phyloP scores from a whole-genome alignment of 2,797 vertebrate species.

The Silurus lanzhouensis region DNA sequence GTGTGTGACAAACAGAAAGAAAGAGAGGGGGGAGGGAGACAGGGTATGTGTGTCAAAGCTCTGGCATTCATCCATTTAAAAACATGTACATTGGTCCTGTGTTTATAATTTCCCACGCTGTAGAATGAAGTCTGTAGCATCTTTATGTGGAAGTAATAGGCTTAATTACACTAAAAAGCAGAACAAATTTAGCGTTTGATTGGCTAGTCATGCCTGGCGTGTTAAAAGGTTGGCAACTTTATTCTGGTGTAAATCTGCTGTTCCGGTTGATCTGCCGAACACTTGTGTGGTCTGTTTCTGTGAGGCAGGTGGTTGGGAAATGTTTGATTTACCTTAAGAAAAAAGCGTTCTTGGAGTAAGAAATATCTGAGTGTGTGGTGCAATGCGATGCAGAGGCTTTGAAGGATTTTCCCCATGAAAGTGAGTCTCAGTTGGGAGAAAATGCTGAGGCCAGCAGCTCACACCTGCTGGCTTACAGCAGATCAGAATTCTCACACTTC shows the following conservation, averaged over 20 bases:
- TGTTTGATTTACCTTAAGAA: slow-evolving; percentile 44
- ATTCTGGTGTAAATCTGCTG: slow-evolving; percentile 50
- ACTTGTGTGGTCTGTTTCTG: slow-evolving; percentile 51
- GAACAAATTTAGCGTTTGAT: slow-evolving; percentile 47
- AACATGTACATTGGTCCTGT: slow-evolving; percentile 27
- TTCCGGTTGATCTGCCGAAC: slow-evolving; percentile 49
- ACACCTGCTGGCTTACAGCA: slow-evolving; percentile 57
- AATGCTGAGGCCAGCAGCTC: slow-evolving; percentile 57
- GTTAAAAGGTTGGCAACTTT: slow-evolving; percentile 52
- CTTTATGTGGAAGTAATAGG: slow-evolving; percentile 12
- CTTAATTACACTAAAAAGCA: slow-evolving; percentile 42
- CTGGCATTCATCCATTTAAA: not conserved
- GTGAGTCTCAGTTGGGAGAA: slow-evolving; percentile 48
- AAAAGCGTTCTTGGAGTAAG: slow-evolving; percentile 24
- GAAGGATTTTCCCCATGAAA: slow-evolving; percentile 55
- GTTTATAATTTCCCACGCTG: slow-evolving; percentile 29
- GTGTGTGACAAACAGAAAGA: not conserved
- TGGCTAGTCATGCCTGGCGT: slow-evolving; percentile 46
- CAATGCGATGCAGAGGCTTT: slow-evolving; percentile 51
- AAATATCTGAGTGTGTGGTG: slow-evolving; percentile 39
- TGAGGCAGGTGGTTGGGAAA: slow-evolving; percentile 36
- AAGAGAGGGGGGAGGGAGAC: not conserved
- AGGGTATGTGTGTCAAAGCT: slow-evolving; percentile 54
- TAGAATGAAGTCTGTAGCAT: slow-evolving; percentile 14
- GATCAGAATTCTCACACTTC: slow-evolving; percentile 53